These are phyloP conservation scores for Lycocorax pyrrhopterus DNA, from an alignment of 2,113 vertebrate species.

Conservation along the genomic window DNA sequence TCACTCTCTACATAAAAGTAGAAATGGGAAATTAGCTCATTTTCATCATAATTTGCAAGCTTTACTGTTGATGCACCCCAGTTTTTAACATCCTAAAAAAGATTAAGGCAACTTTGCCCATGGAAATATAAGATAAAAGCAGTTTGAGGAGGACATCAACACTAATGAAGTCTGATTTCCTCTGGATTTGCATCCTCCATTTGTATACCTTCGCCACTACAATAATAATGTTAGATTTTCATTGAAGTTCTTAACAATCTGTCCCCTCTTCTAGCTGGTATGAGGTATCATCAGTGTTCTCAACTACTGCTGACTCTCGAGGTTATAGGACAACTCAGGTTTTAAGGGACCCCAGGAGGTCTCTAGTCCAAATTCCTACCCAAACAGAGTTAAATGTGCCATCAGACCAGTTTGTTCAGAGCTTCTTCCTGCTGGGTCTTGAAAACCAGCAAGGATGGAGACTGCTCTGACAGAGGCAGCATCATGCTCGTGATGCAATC, in stretches of 20 bases:
- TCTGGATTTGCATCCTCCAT: not conserved
- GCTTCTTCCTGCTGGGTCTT: not conserved
- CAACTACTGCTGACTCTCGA: not conserved
- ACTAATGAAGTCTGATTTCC: not conserved
- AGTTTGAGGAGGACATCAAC: not conserved
- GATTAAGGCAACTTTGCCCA: not conserved
- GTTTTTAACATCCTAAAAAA: not conserved
- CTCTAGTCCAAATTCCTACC: not conserved
- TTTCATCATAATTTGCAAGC: not conserved
- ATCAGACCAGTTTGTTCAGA: not conserved
- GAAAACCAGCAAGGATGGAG: not conserved
- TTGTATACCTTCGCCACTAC: not conserved
- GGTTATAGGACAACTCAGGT: not conserved
- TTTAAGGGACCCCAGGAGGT: not conserved
- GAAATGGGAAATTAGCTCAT: not conserved
- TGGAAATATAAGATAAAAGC: not conserved
- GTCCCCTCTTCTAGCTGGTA: not conserved
- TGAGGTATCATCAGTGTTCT: not conserved
- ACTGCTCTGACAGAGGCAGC: not conserved
- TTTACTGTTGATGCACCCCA: not conserved
- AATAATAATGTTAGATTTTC: not conserved
- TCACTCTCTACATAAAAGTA: not conserved
- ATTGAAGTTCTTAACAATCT: not conserved
- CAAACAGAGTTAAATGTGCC: not conserved
- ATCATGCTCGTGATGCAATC: fast-evolving